Evolutionary conservation across 1,140 invertebrate genomes (phyloP).

Genomic region (Macrotrachela quadricornifera): DNA sequence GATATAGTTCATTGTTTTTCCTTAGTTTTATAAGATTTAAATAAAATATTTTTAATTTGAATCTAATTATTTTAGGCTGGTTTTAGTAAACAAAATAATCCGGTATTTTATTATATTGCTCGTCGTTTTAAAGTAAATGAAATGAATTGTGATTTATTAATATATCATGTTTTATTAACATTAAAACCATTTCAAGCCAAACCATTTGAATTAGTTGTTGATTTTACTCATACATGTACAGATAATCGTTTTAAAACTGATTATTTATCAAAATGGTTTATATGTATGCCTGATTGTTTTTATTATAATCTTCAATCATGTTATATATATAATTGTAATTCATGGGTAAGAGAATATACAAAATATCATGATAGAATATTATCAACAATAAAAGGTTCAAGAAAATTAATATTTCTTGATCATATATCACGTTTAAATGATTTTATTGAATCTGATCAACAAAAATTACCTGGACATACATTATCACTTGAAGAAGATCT

Average conservation of each 20-base stretch:
- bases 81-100: conserved; percentile 61
- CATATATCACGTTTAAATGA: conserved; percentile 61
- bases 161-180: conserved; percentile 83
- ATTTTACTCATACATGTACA: conserved; percentile 43
- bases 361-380: conserved; percentile 85
- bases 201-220: conserved; percentile 79
- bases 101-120: conserved; percentile 91
- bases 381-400: conserved; percentile 57
- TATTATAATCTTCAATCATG: conserved; percentile 74
- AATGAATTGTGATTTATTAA: conserved; percentile 78
- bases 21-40: no score
- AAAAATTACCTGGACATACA: conserved; percentile 85
- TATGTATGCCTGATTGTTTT: conserved; percentile 73
- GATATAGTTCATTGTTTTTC: no score
- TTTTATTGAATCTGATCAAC: conserved; percentile 72
- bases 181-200: conserved; percentile 84
- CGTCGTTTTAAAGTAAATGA: conserved; percentile 84
- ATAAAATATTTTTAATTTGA: no score
- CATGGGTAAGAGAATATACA: conserved; percentile 86
- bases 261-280: conserved; percentile 90
- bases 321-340: conserved; percentile 93
- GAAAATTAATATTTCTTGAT: conserved; percentile 79
- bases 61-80: conserved; percentile 13
- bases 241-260: conserved; percentile 49
- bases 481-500: conserved; percentile 80